Evolutionary conservation across 2,888 invertebrate species (phyloP).

Genomic region (Caenorhabditis japonica): DNA sequence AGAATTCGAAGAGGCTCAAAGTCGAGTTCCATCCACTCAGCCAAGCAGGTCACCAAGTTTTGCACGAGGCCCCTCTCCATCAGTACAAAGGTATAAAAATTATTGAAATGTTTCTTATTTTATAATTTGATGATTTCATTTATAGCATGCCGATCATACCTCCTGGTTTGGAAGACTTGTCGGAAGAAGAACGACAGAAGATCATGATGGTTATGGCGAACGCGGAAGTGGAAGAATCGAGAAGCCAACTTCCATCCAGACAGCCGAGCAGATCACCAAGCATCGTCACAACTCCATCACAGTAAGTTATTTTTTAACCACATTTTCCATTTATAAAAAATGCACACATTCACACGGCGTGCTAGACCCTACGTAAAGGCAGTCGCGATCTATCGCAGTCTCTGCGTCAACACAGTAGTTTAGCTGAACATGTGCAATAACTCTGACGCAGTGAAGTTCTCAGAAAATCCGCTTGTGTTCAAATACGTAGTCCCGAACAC

Average conservation of each 20-base stretch:
- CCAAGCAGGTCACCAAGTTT: slow-evolving; percentile 44
- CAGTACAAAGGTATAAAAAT: slow-evolving; percentile 13
- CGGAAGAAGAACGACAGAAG: slow-evolving; percentile 81
- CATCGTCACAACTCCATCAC: slow-evolving; percentile 1
- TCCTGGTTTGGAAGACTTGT: slow-evolving; percentile 78
- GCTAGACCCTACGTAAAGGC: too few relatives aligned
- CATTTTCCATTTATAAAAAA: too few relatives aligned
- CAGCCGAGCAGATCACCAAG: slow-evolving; percentile 44
- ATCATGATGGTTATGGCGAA: slow-evolving; percentile 83
- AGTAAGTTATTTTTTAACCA: neutral
- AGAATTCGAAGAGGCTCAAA: slow-evolving; percentile 76
- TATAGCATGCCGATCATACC: slow-evolving; percentile 31
- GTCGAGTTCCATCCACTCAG: slow-evolving; percentile 27
- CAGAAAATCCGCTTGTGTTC: too few relatives aligned
- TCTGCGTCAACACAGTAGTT: too few relatives aligned
- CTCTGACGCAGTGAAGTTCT: too few relatives aligned
- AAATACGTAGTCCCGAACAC: too few relatives aligned
- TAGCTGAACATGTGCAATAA: too few relatives aligned
- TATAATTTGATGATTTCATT: neutral
- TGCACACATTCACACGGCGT: too few relatives aligned
- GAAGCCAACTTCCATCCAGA: slow-evolving; percentile 29
- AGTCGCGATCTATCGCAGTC: too few relatives aligned
- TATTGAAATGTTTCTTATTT: too few relatives aligned
- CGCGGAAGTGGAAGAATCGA: slow-evolving; percentile 79
- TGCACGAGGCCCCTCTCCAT: slow-evolving; percentile 7